Base-by-base conservation (phyloP, 2,113 vertebrate species). In the Pionites leucogaster region DNA sequence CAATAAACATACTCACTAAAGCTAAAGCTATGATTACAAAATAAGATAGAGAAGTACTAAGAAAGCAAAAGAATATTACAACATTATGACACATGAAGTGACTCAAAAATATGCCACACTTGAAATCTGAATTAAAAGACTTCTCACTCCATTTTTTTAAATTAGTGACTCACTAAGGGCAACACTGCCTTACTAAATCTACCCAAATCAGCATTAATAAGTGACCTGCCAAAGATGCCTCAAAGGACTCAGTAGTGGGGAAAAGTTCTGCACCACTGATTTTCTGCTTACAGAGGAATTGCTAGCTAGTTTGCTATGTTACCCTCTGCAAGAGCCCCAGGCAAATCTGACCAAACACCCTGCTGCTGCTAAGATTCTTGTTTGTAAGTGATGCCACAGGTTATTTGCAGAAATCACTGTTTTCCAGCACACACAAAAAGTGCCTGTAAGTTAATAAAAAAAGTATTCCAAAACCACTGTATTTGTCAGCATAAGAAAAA, bases 261-360 rank as follows among this genome's bases (percentile, higher is more conserved):
- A 55, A 25, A 24, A 71, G 23, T 18, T 71, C 65, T 49, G 35
- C 47, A 76, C 10, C 24, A 13, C 7, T 16, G 49, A 27, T 47
- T 64, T 78, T 50, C 67, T 71, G 37, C 27, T 52, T 41, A 33
- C 12, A 65, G 18, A 64, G 11, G 27, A 88, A 82, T 49, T 80
- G 24, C 39, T 11, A 29, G 78, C 27, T 37, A 4, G 10, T 71
- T 81, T 71, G 33, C 46, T 35, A 4, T 3, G 3, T 17, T n/a
- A 59, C 7, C 24, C 31, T 67, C 3, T 47, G 0, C 37, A 52
- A 53, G 23, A 82, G 25, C 35, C 24, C 16, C 1, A 0, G 27
- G 41, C 31, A 75, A 23, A 68, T 25, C 42, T 46, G 25, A 57
- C 55, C 41, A 49, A 91, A 70, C 37, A 62, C 11, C 37, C 44